Conservation (phyloP, 2,797 vertebrate species). For the Menidia menidia region DNA sequence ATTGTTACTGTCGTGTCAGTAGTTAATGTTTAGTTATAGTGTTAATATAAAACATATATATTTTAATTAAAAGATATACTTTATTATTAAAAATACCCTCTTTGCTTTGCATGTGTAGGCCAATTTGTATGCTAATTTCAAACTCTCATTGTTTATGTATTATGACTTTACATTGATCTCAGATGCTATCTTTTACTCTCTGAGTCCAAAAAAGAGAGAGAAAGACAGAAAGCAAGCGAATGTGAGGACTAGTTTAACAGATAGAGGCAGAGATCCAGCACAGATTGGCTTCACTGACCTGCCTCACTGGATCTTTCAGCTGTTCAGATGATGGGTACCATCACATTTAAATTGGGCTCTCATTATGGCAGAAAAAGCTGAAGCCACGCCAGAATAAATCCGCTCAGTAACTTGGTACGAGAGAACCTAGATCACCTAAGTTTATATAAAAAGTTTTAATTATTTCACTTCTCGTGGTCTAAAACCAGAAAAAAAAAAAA, state of each 20-base stretch:
- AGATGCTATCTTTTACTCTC: not conserved
- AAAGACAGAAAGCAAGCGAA: conserved; percentile 16
- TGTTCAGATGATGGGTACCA: conserved; percentile 61
- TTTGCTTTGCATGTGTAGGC: not conserved
- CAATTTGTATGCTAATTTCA: not conserved
- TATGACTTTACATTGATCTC: conserved; percentile 7
- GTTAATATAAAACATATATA: no score
- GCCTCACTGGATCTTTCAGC: conserved; percentile 61
- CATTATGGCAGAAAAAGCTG: conserved; percentile 65
- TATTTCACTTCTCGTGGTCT: not conserved
- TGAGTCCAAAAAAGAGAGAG: conserved; percentile 3
- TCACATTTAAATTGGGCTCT: conserved; percentile 75
- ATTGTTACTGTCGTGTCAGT: no score
- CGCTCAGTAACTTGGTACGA: conserved; percentile 61
- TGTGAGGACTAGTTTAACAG: conserved; percentile 56
- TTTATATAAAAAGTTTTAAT: no score
- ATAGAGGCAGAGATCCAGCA: conserved; percentile 56
- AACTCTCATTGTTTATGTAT: not conserved
- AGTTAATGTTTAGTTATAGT: no score
- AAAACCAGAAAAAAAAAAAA: not conserved
- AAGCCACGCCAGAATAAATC: conserved; percentile 55
- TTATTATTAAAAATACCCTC: not conserved
- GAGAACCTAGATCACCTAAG: conserved; percentile 35
- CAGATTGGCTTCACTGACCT: conserved; percentile 68
- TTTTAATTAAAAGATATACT: no score